Conservation (phyloP, 2,888 invertebrate genomes). For the Unio pictorum region DNA sequence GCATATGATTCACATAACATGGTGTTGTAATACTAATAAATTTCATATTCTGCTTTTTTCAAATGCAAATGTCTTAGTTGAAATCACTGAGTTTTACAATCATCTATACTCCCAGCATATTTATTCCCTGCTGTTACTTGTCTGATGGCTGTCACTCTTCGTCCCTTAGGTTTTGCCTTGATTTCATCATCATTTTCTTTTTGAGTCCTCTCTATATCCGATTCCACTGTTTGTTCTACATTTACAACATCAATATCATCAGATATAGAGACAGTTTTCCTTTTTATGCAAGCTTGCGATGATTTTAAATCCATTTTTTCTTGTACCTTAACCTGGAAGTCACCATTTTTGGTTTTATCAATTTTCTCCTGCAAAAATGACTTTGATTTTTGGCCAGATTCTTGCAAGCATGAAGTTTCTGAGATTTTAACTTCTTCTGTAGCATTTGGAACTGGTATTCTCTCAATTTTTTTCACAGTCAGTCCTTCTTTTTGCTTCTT, state of each 20-base stretch:
- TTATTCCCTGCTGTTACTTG: slow-evolving; percentile 15
- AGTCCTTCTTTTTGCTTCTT: slow-evolving; percentile 29
- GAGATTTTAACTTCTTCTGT: slow-evolving; percentile 17
- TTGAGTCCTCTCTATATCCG: slow-evolving; percentile 6
- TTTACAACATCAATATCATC: slow-evolving; percentile 17
- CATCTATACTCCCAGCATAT: slow-evolving; percentile 21
- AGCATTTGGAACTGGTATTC: slow-evolving; percentile 20
- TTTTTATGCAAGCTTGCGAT: slow-evolving; percentile 16
- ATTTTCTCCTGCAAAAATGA: slow-evolving; percentile 11
- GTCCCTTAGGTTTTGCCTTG: slow-evolving; percentile 15
- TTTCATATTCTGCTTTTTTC: no score
- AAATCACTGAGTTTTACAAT: slow-evolving; percentile 42
- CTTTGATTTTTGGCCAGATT: slow-evolving; percentile 5
- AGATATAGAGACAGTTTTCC: slow-evolving; percentile 25
- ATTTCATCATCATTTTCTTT: not conserved
- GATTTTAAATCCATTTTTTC: slow-evolving; percentile 10
- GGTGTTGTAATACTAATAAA: no score
- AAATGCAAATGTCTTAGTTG: not conserved
- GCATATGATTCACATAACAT: no score
- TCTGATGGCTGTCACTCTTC: slow-evolving; percentile 21
- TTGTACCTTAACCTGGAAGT: slow-evolving; percentile 10
- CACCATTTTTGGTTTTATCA: slow-evolving; percentile 4
- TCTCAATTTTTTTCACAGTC: slow-evolving; percentile 28
- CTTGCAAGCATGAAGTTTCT: slow-evolving; percentile 19
- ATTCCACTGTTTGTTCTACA: slow-evolving; percentile 5